Evolutionary conservation across 2,797 vertebrate genomes (phyloP).

Genomic region (Amblyraja radiata): DNA sequence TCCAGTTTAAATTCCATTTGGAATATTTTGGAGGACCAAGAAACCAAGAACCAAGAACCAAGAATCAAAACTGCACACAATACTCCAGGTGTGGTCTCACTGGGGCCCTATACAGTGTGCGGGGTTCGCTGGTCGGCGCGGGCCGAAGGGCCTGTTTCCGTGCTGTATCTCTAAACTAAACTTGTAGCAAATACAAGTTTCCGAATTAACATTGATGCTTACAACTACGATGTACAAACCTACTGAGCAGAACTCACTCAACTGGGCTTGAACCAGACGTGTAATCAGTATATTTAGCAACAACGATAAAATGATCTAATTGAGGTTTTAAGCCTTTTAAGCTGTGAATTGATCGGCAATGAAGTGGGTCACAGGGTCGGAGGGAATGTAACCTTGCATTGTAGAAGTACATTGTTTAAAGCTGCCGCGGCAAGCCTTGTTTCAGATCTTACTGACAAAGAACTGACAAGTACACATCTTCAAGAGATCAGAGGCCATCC

Average conservation of each 20-base stretch:
- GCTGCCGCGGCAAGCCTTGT: background rate
- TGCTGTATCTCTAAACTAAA: background rate
- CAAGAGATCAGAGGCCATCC: no score
- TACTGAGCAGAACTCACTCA: background rate
- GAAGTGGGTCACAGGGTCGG: background rate
- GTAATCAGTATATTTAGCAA: background rate
- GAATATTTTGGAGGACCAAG: no score
- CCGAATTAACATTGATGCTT: background rate
- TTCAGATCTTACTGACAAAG: background rate
- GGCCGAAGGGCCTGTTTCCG: no score
- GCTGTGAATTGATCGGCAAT: conserved; percentile 13
- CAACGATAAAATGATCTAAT: background rate
- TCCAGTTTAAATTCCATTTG: no score
- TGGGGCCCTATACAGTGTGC: no score
- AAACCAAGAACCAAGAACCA: no score
- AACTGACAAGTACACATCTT: no score
- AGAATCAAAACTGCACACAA: no score
- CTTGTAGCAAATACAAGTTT: background rate
- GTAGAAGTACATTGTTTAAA: background rate
- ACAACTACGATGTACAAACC: background rate
- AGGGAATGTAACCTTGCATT: background rate
- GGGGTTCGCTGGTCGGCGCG: no score
- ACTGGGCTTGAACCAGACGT: background rate
- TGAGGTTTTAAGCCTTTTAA: conserved; percentile 24
- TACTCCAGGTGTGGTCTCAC: no score